A percentile compares a stretch with the other conserved stretches of the same genome.
Evolutionary conservation across 2,888 invertebrate genomes (phyloP).

Genomic region (Acrobasis repandana): DNA sequence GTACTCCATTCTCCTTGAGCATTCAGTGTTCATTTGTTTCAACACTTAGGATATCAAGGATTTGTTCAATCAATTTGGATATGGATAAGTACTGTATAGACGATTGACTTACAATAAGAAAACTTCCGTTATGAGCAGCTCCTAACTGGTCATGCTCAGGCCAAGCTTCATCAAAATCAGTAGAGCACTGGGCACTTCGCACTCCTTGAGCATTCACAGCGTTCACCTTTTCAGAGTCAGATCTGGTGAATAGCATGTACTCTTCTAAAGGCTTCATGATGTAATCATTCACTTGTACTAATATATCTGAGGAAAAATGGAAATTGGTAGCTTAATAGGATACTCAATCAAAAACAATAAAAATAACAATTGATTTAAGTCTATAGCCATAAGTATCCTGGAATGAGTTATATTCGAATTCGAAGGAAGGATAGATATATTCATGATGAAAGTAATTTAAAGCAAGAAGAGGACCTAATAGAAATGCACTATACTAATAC

Average conservation of each 20-base stretch:
- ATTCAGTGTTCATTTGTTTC: too few species aligned
- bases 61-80: too few species aligned
- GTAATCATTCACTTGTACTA: conserved; percentile 91
- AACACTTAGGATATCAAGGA: too few species aligned
- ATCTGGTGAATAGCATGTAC: conserved; percentile 95
- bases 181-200: conserved; percentile 92
- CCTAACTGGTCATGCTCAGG: conserved; percentile 69
- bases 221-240: conserved; percentile 91
- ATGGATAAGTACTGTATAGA: background rate
- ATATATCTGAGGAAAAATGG: conserved; percentile 85
- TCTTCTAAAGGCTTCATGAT: conserved; percentile 94
- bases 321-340: background rate
- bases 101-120: conserved; percentile 59
- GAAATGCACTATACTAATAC: too few species aligned
- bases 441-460: too few species aligned
- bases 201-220: conserved; percentile 94
- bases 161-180: conserved; percentile 86
- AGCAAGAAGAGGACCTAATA: too few species aligned
- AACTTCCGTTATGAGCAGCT: conserved; percentile 72
- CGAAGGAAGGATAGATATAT: too few species aligned
- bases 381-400: too few species aligned
- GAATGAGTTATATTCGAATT: too few species aligned
- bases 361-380: too few species aligned
- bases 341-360: too few species aligned
- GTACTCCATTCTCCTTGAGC: too few species aligned